Percentiles rank a stretch among this genome's conserved stretches.
phyloP scores from a whole-genome alignment of 2,888 invertebrate species.

The Teleogryllus oceanicus region DNA sequence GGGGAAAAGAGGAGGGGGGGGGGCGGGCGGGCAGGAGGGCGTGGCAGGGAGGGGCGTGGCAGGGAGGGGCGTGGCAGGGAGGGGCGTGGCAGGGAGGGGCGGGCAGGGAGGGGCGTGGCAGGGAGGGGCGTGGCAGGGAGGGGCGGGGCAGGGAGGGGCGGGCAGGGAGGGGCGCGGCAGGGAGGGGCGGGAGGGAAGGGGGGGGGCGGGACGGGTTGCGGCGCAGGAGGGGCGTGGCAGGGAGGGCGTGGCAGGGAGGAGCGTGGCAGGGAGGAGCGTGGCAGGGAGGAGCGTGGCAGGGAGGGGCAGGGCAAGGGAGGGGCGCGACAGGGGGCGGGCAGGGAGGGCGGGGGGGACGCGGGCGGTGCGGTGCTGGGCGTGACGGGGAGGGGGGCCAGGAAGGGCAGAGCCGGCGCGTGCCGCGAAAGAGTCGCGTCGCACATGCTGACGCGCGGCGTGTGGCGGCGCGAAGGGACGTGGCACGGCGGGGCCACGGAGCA shows the following conservation, averaged over 20 bases:
- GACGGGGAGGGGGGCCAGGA: not conserved
- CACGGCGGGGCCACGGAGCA: not conserved
- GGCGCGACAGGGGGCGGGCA: not conserved
- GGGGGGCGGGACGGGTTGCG: fast-evolving
- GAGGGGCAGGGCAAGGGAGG: fast-evolving
- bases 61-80: no score
- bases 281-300: not conserved
- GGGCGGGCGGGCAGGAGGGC: no score
- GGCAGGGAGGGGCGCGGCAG: not conserved
- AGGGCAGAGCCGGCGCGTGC: not conserved
- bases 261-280: not conserved
- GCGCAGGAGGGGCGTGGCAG: not conserved
- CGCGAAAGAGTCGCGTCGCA: not conserved
- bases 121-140: not conserved
- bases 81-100: no score
- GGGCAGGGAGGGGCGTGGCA: no score
- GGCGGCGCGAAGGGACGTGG: not conserved
- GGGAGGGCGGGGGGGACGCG: not conserved
- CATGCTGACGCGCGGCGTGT: not conserved
- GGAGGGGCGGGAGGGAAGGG: fast-evolving
- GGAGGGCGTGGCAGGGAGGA: not conserved
- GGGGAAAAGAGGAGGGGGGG: no score
- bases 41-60: no score
- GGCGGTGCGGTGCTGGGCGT: not conserved
- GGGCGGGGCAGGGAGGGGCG: not conserved